These are phyloP conservation scores for Neolamprologus cancellatus DNA, from an alignment of 2,113 vertebrate genomes.

Conservation along the genomic window DNA sequence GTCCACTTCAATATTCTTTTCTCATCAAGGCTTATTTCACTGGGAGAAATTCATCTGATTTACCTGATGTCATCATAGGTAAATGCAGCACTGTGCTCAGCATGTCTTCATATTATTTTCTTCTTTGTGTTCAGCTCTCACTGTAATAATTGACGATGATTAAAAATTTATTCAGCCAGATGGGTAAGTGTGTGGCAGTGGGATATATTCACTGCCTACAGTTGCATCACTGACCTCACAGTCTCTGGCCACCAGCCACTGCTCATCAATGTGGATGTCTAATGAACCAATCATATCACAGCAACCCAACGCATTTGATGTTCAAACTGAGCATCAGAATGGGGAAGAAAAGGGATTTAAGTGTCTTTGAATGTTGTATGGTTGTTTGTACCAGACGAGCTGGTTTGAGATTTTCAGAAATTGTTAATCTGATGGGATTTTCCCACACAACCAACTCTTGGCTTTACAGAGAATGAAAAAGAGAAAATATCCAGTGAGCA, in stretches of 20 bases:
- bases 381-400: not conserved
- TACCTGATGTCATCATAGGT: not conserved
- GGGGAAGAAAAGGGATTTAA: not conserved
- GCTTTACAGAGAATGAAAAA: not conserved
- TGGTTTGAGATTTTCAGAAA: not conserved
- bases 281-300: not conserved
- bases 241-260: not conserved
- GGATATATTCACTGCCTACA: not conserved
- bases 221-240: not conserved
- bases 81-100: not conserved
- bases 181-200: not conserved
- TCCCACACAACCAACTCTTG: not conserved
- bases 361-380: not conserved
- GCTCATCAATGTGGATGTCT: not conserved
- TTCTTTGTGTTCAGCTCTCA: not conserved
- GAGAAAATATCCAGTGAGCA: not conserved
- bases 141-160: not conserved
- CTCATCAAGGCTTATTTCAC: not conserved
- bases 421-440: not conserved
- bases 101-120: not conserved
- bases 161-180: not conserved
- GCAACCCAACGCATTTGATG: not conserved
- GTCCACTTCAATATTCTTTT: not conserved
- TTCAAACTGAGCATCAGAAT: not conserved
- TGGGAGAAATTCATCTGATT: not conserved